Conservation (phyloP, 1,140 invertebrate species). For the Brachionus plicatilis region DNA sequence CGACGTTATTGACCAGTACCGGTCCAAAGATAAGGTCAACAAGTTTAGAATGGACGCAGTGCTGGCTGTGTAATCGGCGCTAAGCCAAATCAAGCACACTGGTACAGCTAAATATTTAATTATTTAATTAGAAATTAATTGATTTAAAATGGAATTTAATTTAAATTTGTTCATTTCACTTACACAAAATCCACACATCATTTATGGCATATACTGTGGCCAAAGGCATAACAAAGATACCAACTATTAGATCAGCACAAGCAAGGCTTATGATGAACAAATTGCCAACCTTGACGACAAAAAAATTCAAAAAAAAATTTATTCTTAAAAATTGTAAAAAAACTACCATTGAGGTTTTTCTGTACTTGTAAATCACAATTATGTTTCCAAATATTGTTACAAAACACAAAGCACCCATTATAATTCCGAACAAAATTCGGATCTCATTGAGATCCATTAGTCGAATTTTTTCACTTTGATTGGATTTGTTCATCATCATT, state of each 20-base stretch:
- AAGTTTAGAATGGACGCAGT: conserved; percentile 65
- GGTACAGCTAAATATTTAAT: neutral
- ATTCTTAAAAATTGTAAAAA: neutral
- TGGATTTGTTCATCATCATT: neutral
- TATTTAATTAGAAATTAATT: neutral
- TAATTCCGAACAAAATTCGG: neutral
- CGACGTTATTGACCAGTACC: conserved; percentile 60
- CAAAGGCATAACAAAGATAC: conserved; percentile 25
- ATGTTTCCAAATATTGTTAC: conserved; percentile 16
- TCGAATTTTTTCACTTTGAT: neutral
- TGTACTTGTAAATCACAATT: conserved; percentile 1
- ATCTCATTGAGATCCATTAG: neutral
- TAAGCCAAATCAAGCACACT: conserved; percentile 55
- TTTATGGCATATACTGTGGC: neutral
- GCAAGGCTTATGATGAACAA: conserved; percentile 37
- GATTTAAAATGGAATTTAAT: conserved; percentile 41
- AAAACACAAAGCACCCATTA: conserved; percentile 20
- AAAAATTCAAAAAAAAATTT: neutral
- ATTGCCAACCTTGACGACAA: conserved; percentile 23
- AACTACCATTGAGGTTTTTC: conserved; percentile 16
- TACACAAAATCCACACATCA: neutral
- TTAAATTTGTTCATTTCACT: neutral
- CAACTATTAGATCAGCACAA: conserved; percentile 28
- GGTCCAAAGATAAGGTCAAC: conserved; percentile 57
- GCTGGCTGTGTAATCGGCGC: conserved; percentile 63